These are phyloP conservation scores for Ochotona princeps DNA, from an alignment of 2,113 vertebrate genomes.

Conservation along the genomic window DNA sequence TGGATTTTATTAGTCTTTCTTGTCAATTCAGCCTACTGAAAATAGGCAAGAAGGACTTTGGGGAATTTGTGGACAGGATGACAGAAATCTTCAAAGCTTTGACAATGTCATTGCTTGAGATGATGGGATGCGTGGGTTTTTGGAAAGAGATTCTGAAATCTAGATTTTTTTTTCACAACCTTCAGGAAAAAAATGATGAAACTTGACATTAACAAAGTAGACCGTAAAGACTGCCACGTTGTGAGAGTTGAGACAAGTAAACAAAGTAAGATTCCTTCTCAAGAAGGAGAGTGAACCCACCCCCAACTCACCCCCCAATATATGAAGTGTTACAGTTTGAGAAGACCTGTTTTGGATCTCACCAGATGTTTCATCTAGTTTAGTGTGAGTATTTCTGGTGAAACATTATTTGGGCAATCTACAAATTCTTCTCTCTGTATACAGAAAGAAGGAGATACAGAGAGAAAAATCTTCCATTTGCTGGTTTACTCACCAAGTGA, in stretches of 20 bases:
- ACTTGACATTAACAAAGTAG: background rate
- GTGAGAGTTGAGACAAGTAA: background rate
- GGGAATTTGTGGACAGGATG: background rate
- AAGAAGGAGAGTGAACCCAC: background rate
- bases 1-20: background rate
- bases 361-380: too few relatives aligned
- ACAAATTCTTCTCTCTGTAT: background rate
- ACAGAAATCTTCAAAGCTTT: conserved; percentile 40
- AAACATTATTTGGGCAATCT: background rate
- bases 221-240: background rate
- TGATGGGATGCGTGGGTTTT: background rate
- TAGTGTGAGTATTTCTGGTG: background rate
- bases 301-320: too few relatives aligned
- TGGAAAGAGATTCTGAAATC: conserved; percentile 18
- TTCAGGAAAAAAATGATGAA: conserved; percentile 14
- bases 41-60: background rate
- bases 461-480: too few relatives aligned
- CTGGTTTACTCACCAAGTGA: too few relatives aligned
- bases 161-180: background rate
- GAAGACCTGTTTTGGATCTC: background rate
- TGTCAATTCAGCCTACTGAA: conserved; percentile 13
- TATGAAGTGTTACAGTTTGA: background rate
- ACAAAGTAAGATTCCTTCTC: conserved; percentile 5
- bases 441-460: too few relatives aligned
- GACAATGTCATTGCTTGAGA: conserved; percentile 1